Percentiles rank a stretch among this genome's conserved stretches.
These are phyloP conservation scores for Sebastes schlegelii DNA, from an alignment of 2,113 vertebrate genomes.

Conservation along the genomic window DNA sequence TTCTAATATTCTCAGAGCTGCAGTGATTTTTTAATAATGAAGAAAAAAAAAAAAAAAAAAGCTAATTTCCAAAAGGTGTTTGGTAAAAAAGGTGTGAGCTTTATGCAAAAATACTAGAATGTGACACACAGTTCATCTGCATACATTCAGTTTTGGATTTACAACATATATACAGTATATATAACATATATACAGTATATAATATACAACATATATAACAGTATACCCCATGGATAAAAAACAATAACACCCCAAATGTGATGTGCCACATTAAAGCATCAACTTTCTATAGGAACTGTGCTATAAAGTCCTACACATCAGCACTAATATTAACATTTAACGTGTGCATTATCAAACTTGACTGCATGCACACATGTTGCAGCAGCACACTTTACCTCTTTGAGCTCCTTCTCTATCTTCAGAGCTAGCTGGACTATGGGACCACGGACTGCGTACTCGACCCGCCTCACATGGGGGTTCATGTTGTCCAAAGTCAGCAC, in stretches of 20 bases:
- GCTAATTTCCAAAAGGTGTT: neutral
- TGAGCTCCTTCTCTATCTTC: slow-evolving; percentile 89
- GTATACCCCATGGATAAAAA: neutral
- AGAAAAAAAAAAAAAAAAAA: too few relatives aligned
- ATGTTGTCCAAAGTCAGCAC: slow-evolving; percentile 89
- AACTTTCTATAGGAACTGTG: neutral
- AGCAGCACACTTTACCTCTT: slow-evolving; percentile 78
- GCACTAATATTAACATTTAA: neutral
- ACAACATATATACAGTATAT: too few relatives aligned
- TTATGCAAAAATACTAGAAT: too few relatives aligned
- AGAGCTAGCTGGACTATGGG: slow-evolving; percentile 87
- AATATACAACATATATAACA: too few relatives aligned
- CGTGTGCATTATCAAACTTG: neutral
- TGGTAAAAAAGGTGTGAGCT: too few relatives aligned
- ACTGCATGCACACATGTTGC: neutral
- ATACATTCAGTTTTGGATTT: too few relatives aligned
- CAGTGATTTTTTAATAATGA: neutral
- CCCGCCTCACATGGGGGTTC: slow-evolving; percentile 86
- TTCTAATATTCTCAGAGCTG: neutral
- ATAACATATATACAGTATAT: too few relatives aligned
- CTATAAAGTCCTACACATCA: neutral
- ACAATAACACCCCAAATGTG: neutral
- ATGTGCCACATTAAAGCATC: neutral
- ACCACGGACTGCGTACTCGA: slow-evolving; percentile 91
- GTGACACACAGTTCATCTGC: too few relatives aligned